phyloP scores from a whole-genome alignment of 2,797 vertebrate genomes.

The Tapera naevia region DNA sequence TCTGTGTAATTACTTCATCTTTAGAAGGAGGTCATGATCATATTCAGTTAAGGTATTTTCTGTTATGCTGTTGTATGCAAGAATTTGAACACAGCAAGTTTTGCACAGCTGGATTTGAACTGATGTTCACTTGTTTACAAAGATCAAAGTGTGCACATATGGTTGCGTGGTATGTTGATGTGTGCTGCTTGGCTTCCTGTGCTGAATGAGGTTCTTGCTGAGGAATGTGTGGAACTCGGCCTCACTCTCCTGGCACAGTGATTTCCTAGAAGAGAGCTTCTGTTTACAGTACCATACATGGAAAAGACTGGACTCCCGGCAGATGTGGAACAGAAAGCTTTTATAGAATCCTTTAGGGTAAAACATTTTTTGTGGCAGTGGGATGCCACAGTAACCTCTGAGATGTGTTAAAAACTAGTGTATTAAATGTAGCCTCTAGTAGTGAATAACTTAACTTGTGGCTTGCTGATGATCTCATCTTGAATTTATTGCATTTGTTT shows the following conservation, averaged over 20 bases:
- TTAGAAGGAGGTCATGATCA: background rate
- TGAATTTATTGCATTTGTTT: background rate
- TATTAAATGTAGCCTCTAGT: background rate
- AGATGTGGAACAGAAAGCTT: conserved; percentile 17
- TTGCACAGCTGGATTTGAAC: background rate
- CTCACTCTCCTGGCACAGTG: background rate
- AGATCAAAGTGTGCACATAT: conserved; percentile 31
- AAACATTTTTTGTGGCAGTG: background rate
- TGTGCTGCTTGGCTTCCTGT: conserved; percentile 50
- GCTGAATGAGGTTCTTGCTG: conserved; percentile 28
- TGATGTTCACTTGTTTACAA: conserved; percentile 7
- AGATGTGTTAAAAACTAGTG: background rate
- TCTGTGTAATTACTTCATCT: background rate
- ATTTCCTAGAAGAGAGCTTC: conserved; percentile 59
- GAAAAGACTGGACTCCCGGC: background rate
- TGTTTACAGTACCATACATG: conserved; percentile 63
- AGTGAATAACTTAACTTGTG: background rate
- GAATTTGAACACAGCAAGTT: background rate
- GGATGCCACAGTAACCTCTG: background rate
- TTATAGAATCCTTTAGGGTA: background rate
- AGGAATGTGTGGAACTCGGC: conserved; percentile 62
- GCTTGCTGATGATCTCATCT: conserved; percentile 1
- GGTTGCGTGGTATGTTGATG: background rate
- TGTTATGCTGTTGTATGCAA: background rate
- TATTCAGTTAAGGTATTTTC: background rate